Evolutionary conservation across 2,797 vertebrate genomes (phyloP).

Genomic region (Cryptoblepharus egeriae): DNA sequence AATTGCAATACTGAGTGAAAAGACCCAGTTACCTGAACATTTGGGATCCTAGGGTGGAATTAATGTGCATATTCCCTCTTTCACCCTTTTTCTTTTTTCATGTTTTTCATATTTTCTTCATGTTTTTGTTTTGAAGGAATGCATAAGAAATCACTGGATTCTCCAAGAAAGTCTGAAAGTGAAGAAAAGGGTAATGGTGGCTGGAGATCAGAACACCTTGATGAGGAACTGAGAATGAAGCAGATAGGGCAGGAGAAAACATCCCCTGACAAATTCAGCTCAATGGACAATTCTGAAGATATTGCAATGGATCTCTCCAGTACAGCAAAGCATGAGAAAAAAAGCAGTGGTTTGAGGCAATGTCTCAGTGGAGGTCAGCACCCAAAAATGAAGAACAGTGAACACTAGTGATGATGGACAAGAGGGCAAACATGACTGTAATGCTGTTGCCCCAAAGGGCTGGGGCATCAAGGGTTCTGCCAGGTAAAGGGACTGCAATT

Average conservation of each 20-base stretch:
- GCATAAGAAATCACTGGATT: constrained; percentile 93
- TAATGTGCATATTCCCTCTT: too few relatives aligned
- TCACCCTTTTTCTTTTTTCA: too few relatives aligned
- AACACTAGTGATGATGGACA: constrained; percentile 73
- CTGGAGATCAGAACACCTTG: constrained; percentile 73
- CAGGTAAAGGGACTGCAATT: too few relatives aligned
- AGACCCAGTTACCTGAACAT: too few relatives aligned
- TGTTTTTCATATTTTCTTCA: neutral
- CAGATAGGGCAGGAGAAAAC: constrained; percentile 63
- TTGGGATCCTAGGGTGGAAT: too few relatives aligned
- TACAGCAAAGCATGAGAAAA: constrained; percentile 84
- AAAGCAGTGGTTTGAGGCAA: constrained; percentile 69
- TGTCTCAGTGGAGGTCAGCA: constrained; percentile 62
- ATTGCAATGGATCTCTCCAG: constrained; percentile 92
- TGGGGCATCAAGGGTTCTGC: too few relatives aligned
- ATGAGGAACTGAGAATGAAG: constrained; percentile 72
- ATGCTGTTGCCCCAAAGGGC: too few relatives aligned
- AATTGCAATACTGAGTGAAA: too few relatives aligned
- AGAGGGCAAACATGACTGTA: fast-evolving
- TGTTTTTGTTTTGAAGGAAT: constrained; percentile 81
- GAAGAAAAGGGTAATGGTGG: constrained; percentile 77
- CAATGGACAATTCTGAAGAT: constrained; percentile 77
- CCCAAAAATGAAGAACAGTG: constrained; percentile 74
- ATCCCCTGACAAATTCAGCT: constrained; percentile 58
- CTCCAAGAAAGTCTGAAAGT: constrained; percentile 79